Evolutionary conservation across 2,888 invertebrate genomes (phyloP).

Genomic region (Sinopyrophorus schimmeli): DNA sequence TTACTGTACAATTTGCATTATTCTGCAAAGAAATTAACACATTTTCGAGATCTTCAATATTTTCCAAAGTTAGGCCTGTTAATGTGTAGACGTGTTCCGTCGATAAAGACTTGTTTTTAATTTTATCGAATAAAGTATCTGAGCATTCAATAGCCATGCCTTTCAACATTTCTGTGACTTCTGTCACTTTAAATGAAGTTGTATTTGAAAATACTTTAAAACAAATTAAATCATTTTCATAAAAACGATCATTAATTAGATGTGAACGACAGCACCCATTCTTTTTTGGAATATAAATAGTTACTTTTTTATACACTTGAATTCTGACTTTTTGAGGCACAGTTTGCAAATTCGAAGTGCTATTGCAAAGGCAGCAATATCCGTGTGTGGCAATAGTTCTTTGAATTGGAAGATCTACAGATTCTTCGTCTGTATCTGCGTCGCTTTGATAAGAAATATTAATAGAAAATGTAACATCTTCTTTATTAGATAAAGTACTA

Average conservation of each 20-base stretch:
- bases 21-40: too few relatives aligned
- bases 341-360: background rate
- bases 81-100: background rate
- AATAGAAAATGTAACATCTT: too few relatives aligned
- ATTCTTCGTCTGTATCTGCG: too few relatives aligned
- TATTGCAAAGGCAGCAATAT: background rate
- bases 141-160: background rate
- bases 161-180: background rate
- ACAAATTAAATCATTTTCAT: background rate
- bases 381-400: background rate
- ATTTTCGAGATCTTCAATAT: too few relatives aligned
- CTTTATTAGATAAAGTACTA: too few relatives aligned
- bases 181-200: background rate
- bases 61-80: background rate
- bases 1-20: too few relatives aligned
- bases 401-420: too few relatives aligned
- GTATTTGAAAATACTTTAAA: background rate
- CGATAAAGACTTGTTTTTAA: too few relatives aligned
- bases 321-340: background rate
- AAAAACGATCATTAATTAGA: background rate
- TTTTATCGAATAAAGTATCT: too few relatives aligned
- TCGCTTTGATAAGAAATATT: too few relatives aligned
- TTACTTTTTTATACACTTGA: background rate
- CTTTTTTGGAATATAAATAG: too few relatives aligned
- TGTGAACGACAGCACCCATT: background rate